These are phyloP conservation scores for Channa maculata DNA, from an alignment of 2,113 vertebrate genomes.

Conservation along the genomic window DNA sequence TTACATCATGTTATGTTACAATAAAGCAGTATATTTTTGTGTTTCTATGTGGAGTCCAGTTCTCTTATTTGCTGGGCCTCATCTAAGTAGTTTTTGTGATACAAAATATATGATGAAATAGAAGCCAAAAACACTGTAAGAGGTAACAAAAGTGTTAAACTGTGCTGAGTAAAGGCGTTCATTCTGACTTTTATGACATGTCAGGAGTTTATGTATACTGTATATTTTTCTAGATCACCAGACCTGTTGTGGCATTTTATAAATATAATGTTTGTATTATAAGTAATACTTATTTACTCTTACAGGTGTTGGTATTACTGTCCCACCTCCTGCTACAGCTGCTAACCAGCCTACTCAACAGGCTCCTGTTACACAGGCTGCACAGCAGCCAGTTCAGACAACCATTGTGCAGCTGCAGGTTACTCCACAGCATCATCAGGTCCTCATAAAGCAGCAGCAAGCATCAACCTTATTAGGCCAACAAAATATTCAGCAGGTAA, in stretches of 20 bases:
- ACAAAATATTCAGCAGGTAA: slow-evolving; percentile 87
- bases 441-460: slow-evolving; percentile 89
- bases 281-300: background rate
- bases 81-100: background rate
- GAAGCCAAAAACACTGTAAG: background rate
- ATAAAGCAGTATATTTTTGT: background rate
- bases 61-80: background rate
- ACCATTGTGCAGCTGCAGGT: slow-evolving; percentile 83
- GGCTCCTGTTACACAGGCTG: slow-evolving; percentile 72
- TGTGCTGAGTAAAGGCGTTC: too few species aligned
- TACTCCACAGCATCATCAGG: slow-evolving; percentile 90
- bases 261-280: background rate
- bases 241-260: background rate
- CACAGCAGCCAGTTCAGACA: slow-evolving; percentile 71
- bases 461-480: slow-evolving; percentile 58
- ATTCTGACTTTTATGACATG: background rate
- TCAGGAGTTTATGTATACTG: background rate
- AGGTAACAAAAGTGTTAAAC: background rate
- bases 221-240: background rate
- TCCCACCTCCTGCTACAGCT: slow-evolving; percentile 55
- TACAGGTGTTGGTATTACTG: slow-evolving; percentile 62
- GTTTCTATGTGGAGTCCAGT: background rate
- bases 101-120: background rate
- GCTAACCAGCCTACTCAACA: slow-evolving; percentile 80
- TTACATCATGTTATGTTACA: background rate